Evolutionary conservation across 2,888 invertebrate species (phyloP).

Genomic region (Drosophila infuscata): DNA sequence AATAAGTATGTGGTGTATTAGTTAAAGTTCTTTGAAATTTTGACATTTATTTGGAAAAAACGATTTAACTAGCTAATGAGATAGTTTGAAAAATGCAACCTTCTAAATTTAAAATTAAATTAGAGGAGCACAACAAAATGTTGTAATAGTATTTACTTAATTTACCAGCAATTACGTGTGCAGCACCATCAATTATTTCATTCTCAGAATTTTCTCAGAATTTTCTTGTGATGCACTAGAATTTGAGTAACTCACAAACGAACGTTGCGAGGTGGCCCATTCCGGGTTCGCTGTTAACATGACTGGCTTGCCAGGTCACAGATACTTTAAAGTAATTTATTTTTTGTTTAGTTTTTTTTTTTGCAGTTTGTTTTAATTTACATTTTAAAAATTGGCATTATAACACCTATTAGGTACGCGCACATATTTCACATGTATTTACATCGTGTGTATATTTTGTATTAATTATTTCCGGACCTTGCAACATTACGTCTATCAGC

Average conservation of each 20-base stretch:
- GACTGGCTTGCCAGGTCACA: slow-evolving; percentile 4
- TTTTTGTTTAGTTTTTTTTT: slow-evolving; percentile 1
- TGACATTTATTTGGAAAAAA: too few species aligned
- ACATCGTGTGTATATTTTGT: slow-evolving; percentile 7
- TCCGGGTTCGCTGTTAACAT: slow-evolving; percentile 1
- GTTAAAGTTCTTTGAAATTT: too few species aligned
- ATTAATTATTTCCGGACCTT: slow-evolving; percentile 12
- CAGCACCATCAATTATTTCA: slow-evolving; percentile 2
- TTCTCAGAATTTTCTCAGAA: background rate
- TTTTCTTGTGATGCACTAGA: slow-evolving; percentile 20
- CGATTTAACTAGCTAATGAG: too few species aligned
- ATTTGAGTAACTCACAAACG: slow-evolving; percentile 6
- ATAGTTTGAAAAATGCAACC: too few species aligned
- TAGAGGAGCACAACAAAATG: background rate
- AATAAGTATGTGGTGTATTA: too few species aligned
- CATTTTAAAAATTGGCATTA: slow-evolving; percentile 3
- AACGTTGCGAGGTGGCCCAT: background rate
- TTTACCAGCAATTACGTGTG: background rate
- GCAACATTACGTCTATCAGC: slow-evolving; percentile 32
- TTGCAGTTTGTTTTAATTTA: background rate
- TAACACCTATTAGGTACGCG: background rate
- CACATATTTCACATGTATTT: background rate
- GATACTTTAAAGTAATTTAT: slow-evolving; percentile 14
- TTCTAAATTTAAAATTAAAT: too few species aligned
- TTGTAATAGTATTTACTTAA: background rate